Evolutionary conservation across 1,140 invertebrate genomes (phyloP).

Genomic region (Drosophila malerkotliana): DNA sequence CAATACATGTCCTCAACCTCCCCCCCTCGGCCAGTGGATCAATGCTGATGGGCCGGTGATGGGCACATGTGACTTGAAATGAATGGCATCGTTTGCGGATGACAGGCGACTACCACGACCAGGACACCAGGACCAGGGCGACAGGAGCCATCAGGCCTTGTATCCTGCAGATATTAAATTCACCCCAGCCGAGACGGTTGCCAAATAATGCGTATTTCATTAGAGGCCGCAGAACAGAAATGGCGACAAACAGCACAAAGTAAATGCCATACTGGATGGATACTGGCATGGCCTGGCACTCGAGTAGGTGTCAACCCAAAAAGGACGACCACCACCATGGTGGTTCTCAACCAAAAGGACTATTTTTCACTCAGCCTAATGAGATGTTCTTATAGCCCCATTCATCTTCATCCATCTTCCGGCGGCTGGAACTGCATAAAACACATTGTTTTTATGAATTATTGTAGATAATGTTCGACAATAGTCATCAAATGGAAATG

Average conservation of each 20-base stretch:
- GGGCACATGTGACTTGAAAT: constrained; percentile 53
- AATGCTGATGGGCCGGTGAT: constrained; percentile 21
- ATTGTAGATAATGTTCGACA: constrained; percentile 44
- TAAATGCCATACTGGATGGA: constrained; percentile 5
- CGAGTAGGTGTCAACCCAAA: constrained; percentile 4
- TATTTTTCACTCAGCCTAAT: constrained; percentile 54
- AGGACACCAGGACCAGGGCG: neutral
- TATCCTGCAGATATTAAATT: constrained; percentile 54
- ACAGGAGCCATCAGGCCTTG: constrained; percentile 1
- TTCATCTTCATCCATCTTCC: constrained; percentile 49
- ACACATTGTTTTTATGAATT: constrained; percentile 33
- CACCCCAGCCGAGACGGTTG: constrained; percentile 30
- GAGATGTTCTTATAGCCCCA: constrained; percentile 38
- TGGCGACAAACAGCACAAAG: constrained; percentile 33
- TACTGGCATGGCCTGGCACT: neutral
- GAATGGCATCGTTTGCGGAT: constrained; percentile 63
- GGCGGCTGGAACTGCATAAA: neutral
- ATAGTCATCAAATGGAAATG: constrained; percentile 45
- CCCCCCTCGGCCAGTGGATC: constrained; percentile 21
- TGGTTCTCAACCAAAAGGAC: constrained; percentile 3
- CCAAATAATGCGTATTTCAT: constrained; percentile 68
- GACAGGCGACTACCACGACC: constrained; percentile 26
- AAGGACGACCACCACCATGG: neutral
- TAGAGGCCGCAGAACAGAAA: constrained; percentile 41
- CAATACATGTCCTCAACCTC: constrained; percentile 8